Evolutionary conservation across 2,888 invertebrate genomes (phyloP).

Genomic region (Sinopyrophorus schimmeli): DNA sequence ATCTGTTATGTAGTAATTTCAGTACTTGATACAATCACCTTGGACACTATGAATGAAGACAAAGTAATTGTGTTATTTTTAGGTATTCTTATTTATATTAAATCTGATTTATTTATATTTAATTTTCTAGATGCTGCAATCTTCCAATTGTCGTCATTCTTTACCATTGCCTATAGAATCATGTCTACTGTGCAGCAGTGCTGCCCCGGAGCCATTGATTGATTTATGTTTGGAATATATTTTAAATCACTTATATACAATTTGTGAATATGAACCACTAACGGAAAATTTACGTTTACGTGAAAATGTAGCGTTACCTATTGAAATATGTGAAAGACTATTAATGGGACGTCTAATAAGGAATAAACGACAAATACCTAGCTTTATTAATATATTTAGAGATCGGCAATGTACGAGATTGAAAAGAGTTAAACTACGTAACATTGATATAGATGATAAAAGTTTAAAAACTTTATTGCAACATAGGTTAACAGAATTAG

Average conservation of each 20-base stretch:
- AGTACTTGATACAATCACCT: too few relatives aligned
- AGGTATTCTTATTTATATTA: conserved; percentile 11
- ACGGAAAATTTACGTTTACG: conserved; percentile 59
- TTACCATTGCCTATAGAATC: conserved; percentile 50
- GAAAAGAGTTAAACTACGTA: conserved; percentile 69
- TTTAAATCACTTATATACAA: conserved; percentile 64
- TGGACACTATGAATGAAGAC: conserved; percentile 18
- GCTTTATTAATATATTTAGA: conserved; percentile 71
- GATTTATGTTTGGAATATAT: conserved; percentile 67
- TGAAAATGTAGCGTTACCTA: conserved; percentile 67
- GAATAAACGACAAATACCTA: conserved; percentile 60
- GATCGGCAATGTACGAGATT: conserved; percentile 70
- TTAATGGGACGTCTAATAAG: conserved; percentile 61
- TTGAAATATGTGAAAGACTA: conserved; percentile 73
- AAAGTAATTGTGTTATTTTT: conserved; percentile 28
- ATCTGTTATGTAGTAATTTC: too few relatives aligned
- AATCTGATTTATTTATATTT: conserved; percentile 18
- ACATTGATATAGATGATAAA: conserved; percentile 71
- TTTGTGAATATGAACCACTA: conserved; percentile 59
- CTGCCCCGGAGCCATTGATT: conserved; percentile 63
- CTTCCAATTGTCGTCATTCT: conserved; percentile 50
- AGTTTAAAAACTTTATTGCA: conserved; percentile 71
- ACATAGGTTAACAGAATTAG: conserved; percentile 75
- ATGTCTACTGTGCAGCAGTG: conserved; percentile 52
- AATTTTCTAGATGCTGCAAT: conserved; percentile 47